Evolutionary conservation across 2,888 invertebrate species (phyloP).

Genomic region (Agonum fuliginosum): DNA sequence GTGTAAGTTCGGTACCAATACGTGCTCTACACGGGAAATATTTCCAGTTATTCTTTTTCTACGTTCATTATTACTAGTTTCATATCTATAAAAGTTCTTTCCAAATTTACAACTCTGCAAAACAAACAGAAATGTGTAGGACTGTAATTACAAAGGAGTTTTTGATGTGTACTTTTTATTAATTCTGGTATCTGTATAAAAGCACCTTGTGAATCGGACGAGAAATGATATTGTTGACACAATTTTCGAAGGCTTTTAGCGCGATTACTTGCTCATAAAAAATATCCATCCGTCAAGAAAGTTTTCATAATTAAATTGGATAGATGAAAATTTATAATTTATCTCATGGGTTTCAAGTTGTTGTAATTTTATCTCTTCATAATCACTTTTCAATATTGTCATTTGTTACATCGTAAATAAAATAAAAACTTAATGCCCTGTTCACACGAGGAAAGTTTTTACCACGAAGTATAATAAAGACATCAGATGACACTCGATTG

Average conservation of each 20-base stretch:
- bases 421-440: too few relatives aligned
- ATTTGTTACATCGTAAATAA: too few relatives aligned
- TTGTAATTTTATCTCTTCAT: neutral
- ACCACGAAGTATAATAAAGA: too few relatives aligned
- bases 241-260: slow-evolving; percentile 46
- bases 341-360: neutral
- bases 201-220: neutral
- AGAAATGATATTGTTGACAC: slow-evolving; percentile 45
- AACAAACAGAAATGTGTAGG: neutral
- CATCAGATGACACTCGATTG: too few relatives aligned
- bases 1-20: too few relatives aligned
- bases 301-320: slow-evolving; percentile 42
- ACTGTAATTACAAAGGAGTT: neutral
- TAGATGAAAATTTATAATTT: slow-evolving; percentile 45
- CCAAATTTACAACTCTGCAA: neutral
- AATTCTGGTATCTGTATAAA: slow-evolving; percentile 13
- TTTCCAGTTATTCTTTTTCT: too few relatives aligned
- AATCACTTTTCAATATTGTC: neutral
- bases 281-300: slow-evolving; percentile 42
- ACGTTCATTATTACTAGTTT: too few relatives aligned
- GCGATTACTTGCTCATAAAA: slow-evolving; percentile 35
- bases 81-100: too few relatives aligned
- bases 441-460: too few relatives aligned
- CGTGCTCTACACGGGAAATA: too few relatives aligned
- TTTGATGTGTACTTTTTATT: neutral